Conservation (phyloP, 2,888 invertebrate species). For the Camponotus fellah region DNA sequence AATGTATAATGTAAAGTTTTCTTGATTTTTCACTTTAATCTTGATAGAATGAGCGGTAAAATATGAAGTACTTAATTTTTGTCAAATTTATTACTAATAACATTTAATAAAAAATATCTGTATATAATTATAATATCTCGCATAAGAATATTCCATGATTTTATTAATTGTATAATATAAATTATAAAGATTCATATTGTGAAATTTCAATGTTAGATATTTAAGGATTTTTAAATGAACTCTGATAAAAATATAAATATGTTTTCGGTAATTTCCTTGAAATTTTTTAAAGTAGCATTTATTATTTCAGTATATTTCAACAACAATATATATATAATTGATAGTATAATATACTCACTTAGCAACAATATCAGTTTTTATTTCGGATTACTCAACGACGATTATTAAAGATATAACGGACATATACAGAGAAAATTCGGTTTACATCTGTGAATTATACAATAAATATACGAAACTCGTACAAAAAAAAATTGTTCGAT, state of each 20-base stretch:
- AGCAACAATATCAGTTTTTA: constrained; percentile 75
- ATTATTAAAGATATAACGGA: constrained; percentile 59
- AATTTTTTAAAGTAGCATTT: constrained; percentile 74
- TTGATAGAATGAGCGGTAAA: not conserved
- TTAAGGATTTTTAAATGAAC: not conserved
- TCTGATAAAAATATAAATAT: not conserved
- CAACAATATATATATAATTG: constrained; percentile 78
- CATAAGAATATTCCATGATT: not conserved
- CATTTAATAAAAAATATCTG: not conserved
- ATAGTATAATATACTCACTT: constrained; percentile 72
- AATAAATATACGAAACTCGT: constrained; percentile 65
- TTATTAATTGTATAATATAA: not conserved
- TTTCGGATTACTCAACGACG: constrained; percentile 57
- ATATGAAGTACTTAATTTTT: not conserved
- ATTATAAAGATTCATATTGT: not conserved
- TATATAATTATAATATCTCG: not conserved
- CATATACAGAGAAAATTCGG: constrained; percentile 58
- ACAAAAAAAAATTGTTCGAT: constrained; percentile 21
- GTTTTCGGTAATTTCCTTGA: not conserved
- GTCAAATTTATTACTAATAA: constrained; percentile 10
- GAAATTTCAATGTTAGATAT: not conserved
- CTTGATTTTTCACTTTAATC: not conserved
- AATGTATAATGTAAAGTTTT: not conserved
- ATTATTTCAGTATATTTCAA: constrained; percentile 78
- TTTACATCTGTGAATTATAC: constrained; percentile 38